A percentile compares a stretch with the other conserved stretches of the same genome.
Conservation (phyloP, 2,888 invertebrate genomes). For the Mesorhabditis belari region DNA sequence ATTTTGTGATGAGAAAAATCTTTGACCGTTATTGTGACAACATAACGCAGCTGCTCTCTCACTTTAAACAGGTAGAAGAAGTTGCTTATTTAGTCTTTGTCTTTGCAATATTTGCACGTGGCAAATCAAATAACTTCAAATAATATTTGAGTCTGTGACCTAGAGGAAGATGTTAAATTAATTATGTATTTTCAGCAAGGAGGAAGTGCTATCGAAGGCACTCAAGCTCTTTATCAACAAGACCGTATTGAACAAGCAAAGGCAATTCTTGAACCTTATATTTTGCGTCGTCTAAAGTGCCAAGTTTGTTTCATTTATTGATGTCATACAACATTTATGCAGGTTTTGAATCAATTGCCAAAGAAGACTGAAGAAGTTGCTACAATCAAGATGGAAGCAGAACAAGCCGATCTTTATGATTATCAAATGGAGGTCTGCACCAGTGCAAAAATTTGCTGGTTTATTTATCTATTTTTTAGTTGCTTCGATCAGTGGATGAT, state of each 20-base stretch:
- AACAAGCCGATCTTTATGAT: conserved; percentile 70
- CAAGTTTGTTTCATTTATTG: conserved; percentile 11
- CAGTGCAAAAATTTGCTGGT: background rate
- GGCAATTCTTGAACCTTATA: conserved; percentile 89
- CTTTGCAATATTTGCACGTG: background rate
- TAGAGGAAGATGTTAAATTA: background rate
- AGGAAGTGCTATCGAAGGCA: conserved; percentile 49
- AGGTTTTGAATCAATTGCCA: conserved; percentile 67
- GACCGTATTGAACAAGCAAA: conserved; percentile 86
- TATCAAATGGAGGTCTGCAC: conserved; percentile 21
- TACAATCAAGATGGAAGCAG: conserved; percentile 66
- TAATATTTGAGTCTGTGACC: background rate
- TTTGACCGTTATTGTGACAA: conserved; percentile 42
- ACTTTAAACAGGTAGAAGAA: conserved; percentile 32
- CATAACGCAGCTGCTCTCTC: conserved; percentile 34
- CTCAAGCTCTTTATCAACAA: conserved; percentile 75
- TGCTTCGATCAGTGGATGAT: conserved; percentile 6
- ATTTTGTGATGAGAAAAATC: conserved; percentile 85
- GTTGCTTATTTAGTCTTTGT: background rate
- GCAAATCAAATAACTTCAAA: background rate
- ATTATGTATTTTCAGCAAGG: conserved; percentile 17
- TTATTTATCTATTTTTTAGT: background rate
- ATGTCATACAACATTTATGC: background rate
- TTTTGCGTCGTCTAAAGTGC: conserved; percentile 76
- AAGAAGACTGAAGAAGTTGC: conserved; percentile 70